Evolutionary conservation across 2,888 invertebrate genomes (phyloP), one percentile per base, ranked within the genome.

Genomic region (Pemphredon lugubris): DNA sequence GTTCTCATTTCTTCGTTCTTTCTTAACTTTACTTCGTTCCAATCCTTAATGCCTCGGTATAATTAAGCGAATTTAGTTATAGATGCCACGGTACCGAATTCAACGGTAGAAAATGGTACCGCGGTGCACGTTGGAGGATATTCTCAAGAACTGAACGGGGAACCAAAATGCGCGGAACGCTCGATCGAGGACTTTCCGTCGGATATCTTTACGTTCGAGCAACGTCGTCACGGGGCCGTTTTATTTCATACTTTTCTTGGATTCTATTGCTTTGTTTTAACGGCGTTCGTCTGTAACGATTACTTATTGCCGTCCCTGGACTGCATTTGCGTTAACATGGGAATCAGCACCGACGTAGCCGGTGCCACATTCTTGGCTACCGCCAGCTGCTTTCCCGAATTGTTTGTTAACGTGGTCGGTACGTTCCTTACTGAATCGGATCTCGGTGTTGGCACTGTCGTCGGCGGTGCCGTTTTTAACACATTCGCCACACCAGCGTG

Each of bases 331-430:
- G 93, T 95, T 75, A 94, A 95, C 89, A 89, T 96, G 40, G 92
- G 94, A 82, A 92, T 96, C 83, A 94, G 95, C 18, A 90, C 94
- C 91, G 97, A 99, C 90, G 96, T 98, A 11, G 98, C 98, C 0
- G 98, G 98, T 0, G 98, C 98, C 1, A 98, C 98, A 0, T 98
- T 99, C 84, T 97, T 98, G 96, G 96, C 98, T 0, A 94, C 97
- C 0, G 98, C 98, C 2, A 98, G 98, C 0, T 97, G 97, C 13
- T 96, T 96, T 75, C 98, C 98, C 0, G 98, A 98, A 90, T 93
- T 98, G 73, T 98, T 98, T 90, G 96, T 97, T 40, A 97, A 96
- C 85, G 92, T 97, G 34, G 96, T 98, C 48, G 97, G 96, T 2
- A 96, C 96, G 0, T 95, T 97, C 82, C 90, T 97, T 9, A 95